Evolutionary conservation across 2,797 vertebrate genomes (phyloP), one percentile per base, ranked within the genome.

Genomic region (Acrocephalus scirpaceus): DNA sequence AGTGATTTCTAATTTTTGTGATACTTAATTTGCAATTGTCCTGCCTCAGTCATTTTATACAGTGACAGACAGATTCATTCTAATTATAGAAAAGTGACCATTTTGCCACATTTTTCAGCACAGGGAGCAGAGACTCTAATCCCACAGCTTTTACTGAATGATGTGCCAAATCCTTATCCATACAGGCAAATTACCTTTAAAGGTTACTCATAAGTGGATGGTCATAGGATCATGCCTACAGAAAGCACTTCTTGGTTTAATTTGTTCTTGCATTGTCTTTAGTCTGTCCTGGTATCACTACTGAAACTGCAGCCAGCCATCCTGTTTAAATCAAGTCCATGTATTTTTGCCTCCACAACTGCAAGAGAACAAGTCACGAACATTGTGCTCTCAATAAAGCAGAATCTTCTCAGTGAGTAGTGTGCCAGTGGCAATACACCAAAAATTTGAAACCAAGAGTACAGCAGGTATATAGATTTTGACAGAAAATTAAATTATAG

Each of bases 401-500:
- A 83, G 70, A 83, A 65, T 58, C 62, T 75, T 80, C 57, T 77
- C 60, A 58, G 19, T 38, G 40, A 66, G 40, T 32, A 84, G 26
- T 53, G 42, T 91, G 67, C 65, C 74, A 90, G 34, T 81, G 79
- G 76, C 72, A 86, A 67, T 48, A 57, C 56, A 78, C 10, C 0
- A 4, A 88, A 67, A 60, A 92, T 91, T 65, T 91, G 71, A 87
- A 93, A 85, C 18, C 8, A 27, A 79, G 57, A 86, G 7, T 65
- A 81, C 26, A 80, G 56, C 45, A 84, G 25, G 53, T 84, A 65
- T 70, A 76, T 64, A 54, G 83, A 74, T 86, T 95, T 91, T 92
- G 92, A 69, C 54, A 69, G 69, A 88, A 94, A 94, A 94, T 80
- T 48, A 71, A 94, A 95, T 93, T 85, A 48, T 34, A 66, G 64